Percentiles rank a stretch among this genome's conserved stretches.
phyloP scores from a whole-genome alignment of 2,113 vertebrate genomes.

The Prochilodus magdalenae region DNA sequence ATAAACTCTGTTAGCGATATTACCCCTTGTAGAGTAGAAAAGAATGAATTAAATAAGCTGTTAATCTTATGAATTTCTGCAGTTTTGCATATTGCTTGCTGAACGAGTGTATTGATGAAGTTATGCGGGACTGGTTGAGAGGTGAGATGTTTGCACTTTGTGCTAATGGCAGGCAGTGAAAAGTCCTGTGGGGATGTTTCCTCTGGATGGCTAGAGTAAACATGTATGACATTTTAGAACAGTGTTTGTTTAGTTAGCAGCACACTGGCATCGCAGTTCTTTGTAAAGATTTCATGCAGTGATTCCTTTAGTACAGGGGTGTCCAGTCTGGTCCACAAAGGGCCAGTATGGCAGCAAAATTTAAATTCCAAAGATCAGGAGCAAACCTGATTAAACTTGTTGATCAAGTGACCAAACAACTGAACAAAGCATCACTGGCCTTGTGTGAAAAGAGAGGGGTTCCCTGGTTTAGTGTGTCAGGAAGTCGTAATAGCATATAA shows the following conservation, averaged over 20 bases:
- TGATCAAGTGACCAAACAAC: neutral
- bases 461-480: too few species aligned
- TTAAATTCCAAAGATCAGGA: too few species aligned
- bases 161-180: neutral
- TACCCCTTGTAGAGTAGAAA: neutral
- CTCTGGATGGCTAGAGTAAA: too few species aligned
- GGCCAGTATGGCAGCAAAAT: too few species aligned
- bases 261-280: too few species aligned
- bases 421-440: too few species aligned
- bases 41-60: neutral
- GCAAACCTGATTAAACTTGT: neutral
- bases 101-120: neutral
- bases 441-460: too few species aligned
- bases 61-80: neutral
- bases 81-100: neutral
- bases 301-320: neutral
- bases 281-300: neutral
- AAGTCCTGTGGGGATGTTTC: too few species aligned
- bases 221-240: too few species aligned
- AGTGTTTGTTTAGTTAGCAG: too few species aligned
- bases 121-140: too few species aligned
- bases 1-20: neutral
- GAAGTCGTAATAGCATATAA: neutral
- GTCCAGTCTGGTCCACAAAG: too few species aligned
- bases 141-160: neutral